phyloP scores from a whole-genome alignment of 2,888 invertebrate genomes.

The Alcis repandata region DNA sequence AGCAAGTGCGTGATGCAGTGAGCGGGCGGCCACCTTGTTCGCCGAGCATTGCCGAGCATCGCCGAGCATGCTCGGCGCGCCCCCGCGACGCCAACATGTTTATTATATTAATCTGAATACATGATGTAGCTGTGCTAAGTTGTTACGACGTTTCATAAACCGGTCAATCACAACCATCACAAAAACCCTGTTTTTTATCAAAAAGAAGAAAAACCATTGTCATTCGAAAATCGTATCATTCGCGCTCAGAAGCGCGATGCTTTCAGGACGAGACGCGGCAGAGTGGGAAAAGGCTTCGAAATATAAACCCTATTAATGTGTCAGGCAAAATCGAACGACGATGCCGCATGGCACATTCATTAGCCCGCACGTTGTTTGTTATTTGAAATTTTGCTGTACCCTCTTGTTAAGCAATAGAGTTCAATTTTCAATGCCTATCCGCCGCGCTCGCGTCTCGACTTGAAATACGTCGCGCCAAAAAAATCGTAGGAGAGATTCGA shows the following conservation, averaged over 20 bases:
- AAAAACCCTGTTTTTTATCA: constrained; percentile 50
- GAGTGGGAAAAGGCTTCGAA: neutral
- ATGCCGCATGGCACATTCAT: neutral
- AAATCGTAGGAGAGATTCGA: constrained; percentile 76
- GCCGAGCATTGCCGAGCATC: constrained; percentile 26
- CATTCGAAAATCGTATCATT: constrained; percentile 69
- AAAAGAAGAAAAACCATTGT: constrained; percentile 52
- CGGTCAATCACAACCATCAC: constrained; percentile 55
- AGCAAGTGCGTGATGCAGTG: constrained; percentile 98
- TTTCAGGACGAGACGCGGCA: neutral
- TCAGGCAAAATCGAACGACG: neutral
- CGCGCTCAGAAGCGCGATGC: constrained; percentile 65
- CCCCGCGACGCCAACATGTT: constrained; percentile 43
- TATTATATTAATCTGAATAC: constrained; percentile 71
- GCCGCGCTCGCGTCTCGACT: neutral
- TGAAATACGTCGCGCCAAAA: constrained; percentile 68
- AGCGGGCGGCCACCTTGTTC: constrained; percentile 65
- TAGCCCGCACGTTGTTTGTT: neutral
- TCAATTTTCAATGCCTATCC: neutral
- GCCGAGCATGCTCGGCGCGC: constrained; percentile 28
- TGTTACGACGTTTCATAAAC: constrained; percentile 68
- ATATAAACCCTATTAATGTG: too few species aligned
- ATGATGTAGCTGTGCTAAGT: constrained; percentile 84
- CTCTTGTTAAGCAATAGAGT: neutral
- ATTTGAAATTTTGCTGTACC: neutral